Evolutionary conservation across 2,113 vertebrate species (phyloP), one percentile per base, ranked within the genome.

Genomic region (Brachypteracias leptosomus): DNA sequence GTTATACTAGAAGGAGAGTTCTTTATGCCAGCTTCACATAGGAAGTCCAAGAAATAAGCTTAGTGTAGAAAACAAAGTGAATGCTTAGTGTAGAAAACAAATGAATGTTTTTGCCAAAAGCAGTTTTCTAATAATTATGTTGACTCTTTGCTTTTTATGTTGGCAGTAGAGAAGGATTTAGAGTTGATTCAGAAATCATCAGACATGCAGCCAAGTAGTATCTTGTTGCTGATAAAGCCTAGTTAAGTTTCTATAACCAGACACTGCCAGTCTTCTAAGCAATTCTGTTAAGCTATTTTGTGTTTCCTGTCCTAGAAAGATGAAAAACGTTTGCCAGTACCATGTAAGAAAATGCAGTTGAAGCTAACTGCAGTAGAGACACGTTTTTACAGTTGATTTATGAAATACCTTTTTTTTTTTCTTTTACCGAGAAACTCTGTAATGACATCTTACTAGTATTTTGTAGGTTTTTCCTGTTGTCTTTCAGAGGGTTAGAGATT

Each of bases 91-190:
- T 40, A 28, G 62, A 70, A 89, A 81, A 70, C 31, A 89, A 93
- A 86, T 14, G n/a, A 8, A 21, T 52, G 3, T 14, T 67, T 85
- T 83, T 85, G 19, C 72, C 44, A 25, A 35, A 58, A 76, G 16
- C 65, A 77, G 36, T 83, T 86, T 89, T 8, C 28, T 80, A 66
- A 66, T 70, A 57, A 46, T 62, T 57, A 28, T 78, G 87, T 85
- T 0, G 0, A 29, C 28, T 77, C 13, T 36, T 68, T 81, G 21
- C 3, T 71, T 74, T 87, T 74, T 20, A 2, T 67, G 16, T 46
- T 71, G 73, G 35, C 51, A 29, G 36, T 54, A 80, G 44, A 76
- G 75, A 36, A 71, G 3, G 25, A 55, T 78, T 36, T 42, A 78
- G 57, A 75, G 51, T 10, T 52, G 26, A 21, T 38, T 83, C 24